Evolutionary conservation across 2,888 invertebrate genomes (phyloP).

Genomic region (Yponomeuta malinellus): DNA sequence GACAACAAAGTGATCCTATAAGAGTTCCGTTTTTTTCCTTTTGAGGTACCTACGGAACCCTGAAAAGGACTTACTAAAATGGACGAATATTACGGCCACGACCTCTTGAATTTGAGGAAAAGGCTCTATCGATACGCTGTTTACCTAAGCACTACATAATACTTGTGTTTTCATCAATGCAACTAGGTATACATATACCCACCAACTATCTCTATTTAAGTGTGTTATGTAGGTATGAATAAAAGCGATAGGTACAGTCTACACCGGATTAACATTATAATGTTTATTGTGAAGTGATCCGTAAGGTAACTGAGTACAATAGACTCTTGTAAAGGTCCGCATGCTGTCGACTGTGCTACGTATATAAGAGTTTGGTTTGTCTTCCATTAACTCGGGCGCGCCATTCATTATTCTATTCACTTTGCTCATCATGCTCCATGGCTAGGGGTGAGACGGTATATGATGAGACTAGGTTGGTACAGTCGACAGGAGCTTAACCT

Average conservation of each 20-base stretch:
- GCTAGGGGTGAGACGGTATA: background rate
- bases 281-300: background rate
- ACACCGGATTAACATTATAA: background rate
- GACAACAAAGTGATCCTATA: no score
- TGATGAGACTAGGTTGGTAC: background rate
- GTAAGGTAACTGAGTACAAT: background rate
- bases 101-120: no score
- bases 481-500: no score
- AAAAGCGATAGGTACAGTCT: background rate
- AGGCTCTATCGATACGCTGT: no score
- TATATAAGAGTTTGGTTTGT: background rate
- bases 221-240: background rate
- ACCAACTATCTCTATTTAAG: background rate
- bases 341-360: background rate
- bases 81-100: no score
- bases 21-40: no score
- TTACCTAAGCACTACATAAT: no score
- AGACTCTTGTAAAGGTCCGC: background rate
- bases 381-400: background rate
- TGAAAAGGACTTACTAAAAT: no score
- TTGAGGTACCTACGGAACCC: no score
- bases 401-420: background rate
- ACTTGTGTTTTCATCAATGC: no score
- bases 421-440: background rate
- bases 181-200: no score